Conservation (phyloP, 1,140 invertebrate species). For the Nasonia giraulti region DNA sequence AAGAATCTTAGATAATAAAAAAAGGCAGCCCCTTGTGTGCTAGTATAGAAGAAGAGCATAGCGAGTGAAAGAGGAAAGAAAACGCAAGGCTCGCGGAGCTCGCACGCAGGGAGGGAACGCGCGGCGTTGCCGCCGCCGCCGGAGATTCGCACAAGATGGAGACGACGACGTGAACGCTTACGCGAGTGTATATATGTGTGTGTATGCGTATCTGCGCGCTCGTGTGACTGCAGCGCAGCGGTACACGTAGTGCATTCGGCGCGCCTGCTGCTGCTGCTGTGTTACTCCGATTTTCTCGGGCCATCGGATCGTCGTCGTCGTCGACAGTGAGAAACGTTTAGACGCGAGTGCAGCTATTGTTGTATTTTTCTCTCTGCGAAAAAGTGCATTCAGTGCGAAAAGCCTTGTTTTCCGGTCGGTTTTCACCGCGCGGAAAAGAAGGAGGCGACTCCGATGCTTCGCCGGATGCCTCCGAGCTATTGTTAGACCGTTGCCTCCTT, state of each 20-base stretch:
- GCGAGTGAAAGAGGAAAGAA: not conserved
- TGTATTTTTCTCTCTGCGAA: not conserved
- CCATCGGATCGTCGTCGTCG: too few species aligned
- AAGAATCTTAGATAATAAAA: not conserved
- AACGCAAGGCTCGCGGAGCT: not conserved
- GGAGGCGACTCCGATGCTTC: not conserved
- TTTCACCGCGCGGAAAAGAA: not conserved
- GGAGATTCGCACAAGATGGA: constrained; percentile 43
- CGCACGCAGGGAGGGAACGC: not conserved
- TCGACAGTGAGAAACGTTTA: too few species aligned
- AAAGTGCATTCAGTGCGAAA: not conserved
- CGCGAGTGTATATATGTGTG: not conserved
- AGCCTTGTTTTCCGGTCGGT: not conserved
- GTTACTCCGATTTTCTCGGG: too few species aligned
- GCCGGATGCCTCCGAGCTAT: constrained; percentile 22
- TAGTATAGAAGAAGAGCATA: not conserved
- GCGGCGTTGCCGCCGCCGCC: not conserved
- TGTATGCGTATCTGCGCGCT: not conserved
- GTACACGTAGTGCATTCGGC: not conserved
- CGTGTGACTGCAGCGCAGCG: not conserved
- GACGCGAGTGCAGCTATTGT: too few species aligned
- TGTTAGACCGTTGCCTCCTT: constrained; percentile 26
- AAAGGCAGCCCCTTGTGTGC: not conserved
- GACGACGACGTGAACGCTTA: constrained; percentile 9
- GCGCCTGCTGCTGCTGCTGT: too few species aligned